Conservation (phyloP, 2,888 invertebrate genomes). For the Ophion obscuratus region DNA sequence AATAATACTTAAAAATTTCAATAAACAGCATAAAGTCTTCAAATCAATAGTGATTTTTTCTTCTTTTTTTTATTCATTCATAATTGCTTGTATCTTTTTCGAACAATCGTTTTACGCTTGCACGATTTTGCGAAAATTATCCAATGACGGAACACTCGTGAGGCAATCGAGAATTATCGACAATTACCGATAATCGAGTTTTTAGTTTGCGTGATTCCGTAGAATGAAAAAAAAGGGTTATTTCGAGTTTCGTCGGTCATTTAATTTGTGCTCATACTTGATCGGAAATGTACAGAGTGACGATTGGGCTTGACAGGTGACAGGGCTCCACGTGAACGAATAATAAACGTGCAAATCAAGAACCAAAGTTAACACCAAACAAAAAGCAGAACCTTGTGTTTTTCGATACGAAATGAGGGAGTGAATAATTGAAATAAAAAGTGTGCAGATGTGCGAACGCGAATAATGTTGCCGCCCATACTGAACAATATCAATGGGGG, state of each 20-base stretch:
- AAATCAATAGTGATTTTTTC: not conserved
- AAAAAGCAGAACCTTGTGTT: not conserved
- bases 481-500: constrained; percentile 82
- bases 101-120: not conserved
- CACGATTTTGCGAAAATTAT: not conserved
- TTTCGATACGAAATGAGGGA: constrained; percentile 8
- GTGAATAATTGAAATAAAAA: constrained; percentile 33
- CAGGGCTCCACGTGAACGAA: not conserved
- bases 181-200: not conserved
- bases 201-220: not conserved
- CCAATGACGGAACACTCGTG: not conserved
- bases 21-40: not conserved
- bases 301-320: not conserved
- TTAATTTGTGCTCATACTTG: not conserved
- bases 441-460: constrained; percentile 14
- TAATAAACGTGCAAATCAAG: not conserved
- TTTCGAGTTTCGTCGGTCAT: not conserved
- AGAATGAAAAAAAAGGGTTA: not conserved
- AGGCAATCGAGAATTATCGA: too few relatives aligned
- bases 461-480: constrained; percentile 81
- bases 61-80: not conserved
- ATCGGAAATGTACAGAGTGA: not conserved
- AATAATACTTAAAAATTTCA: not conserved
- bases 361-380: constrained; percentile 34
- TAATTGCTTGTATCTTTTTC: not conserved